Evolutionary conservation across 1,140 invertebrate species (phyloP).

Genomic region (Drosophila ogumai): DNA sequence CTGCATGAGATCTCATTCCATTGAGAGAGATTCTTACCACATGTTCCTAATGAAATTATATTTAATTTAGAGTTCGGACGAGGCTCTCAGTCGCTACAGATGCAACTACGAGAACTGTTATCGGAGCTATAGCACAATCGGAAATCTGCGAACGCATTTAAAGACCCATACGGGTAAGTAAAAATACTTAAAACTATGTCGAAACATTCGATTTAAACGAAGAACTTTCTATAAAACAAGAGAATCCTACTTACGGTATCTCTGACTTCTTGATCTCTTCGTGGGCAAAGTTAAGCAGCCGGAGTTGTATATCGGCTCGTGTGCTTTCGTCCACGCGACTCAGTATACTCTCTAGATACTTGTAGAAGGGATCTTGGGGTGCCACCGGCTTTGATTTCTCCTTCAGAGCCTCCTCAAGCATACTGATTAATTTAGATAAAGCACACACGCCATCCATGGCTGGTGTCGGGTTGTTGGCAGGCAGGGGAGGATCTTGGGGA

Average conservation of each 20-base stretch:
- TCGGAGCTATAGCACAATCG: constrained; percentile 96
- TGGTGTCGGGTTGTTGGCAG: neutral
- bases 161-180: constrained; percentile 96
- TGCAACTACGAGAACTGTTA: constrained; percentile 96
- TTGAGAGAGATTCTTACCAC: neutral
- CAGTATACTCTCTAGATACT: constrained; percentile 40
- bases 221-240: too few relatives aligned
- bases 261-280: constrained; percentile 7
- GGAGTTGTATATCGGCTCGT: constrained; percentile 33
- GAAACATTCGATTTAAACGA: neutral
- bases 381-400: constrained; percentile 1
- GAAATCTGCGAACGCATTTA: constrained; percentile 97
- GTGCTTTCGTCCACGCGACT: constrained; percentile 19
- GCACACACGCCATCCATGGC: neutral
- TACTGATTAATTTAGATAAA: constrained; percentile 22
- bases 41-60: constrained; percentile 15
- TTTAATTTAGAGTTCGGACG: constrained; percentile 71
- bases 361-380: constrained; percentile 39
- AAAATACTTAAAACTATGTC: neutral
- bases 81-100: constrained; percentile 87
- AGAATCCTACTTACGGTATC: neutral
- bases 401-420: constrained; percentile 27
- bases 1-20: constrained; percentile 32
- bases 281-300: constrained; percentile 32
- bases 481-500: neutral